phyloP scores from a whole-genome alignment of 1,140 invertebrate species.

The Drosophila fuyamai region DNA sequence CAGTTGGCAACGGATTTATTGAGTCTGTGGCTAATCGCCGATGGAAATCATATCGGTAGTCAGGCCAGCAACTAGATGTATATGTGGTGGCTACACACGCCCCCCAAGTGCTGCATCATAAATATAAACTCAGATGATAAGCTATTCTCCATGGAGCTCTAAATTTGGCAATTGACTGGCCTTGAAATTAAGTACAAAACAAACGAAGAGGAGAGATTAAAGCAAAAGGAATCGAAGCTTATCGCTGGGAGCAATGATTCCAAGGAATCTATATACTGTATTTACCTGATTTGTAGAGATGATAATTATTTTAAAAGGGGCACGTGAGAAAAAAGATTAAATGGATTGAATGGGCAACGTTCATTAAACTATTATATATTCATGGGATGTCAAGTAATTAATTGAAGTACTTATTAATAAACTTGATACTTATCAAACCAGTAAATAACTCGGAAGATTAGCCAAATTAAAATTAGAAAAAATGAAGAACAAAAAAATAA shows the following conservation, averaged over 20 bases:
- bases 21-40: constrained; percentile 22
- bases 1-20: constrained; percentile 38
- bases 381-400: neutral
- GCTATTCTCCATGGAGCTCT: constrained; percentile 26
- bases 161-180: constrained; percentile 68
- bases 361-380: neutral
- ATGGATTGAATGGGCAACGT: neutral
- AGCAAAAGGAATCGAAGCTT: constrained; percentile 28
- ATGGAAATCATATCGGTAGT: constrained; percentile 45
- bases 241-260: constrained; percentile 41
- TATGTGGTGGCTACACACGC: constrained; percentile 31
- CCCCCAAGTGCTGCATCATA: constrained; percentile 57
- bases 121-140: constrained; percentile 57
- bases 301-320: constrained; percentile 26
- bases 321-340: constrained; percentile 34
- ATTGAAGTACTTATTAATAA: neutral
- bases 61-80: constrained; percentile 9
- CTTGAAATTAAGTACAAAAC: constrained; percentile 55
- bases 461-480: neutral
- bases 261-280: constrained; percentile 26
- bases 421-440: neutral
- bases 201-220: constrained; percentile 13
- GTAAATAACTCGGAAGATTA: too few species aligned
- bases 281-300: constrained; percentile 28
- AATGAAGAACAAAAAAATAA: neutral